Conservation (phyloP, 2,888 invertebrate genomes). For the Philereme transversata region DNA sequence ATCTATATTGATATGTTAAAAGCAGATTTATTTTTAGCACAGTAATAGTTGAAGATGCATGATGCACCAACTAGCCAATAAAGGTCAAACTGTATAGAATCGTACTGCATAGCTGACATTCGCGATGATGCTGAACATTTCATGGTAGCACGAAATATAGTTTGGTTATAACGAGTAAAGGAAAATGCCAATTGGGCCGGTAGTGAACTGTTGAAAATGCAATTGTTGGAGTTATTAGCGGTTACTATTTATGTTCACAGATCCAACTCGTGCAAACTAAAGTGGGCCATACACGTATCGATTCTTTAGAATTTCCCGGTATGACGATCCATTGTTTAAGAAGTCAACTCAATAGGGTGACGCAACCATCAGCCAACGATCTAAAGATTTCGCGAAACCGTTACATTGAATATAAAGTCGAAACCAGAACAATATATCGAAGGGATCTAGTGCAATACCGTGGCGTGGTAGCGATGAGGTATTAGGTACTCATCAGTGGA, state of each 20-base stretch:
- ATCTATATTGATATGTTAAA: too few species aligned
- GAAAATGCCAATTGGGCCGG: constrained; percentile 15
- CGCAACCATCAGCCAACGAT: neutral
- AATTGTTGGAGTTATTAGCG: constrained; percentile 5
- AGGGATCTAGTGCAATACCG: too few species aligned
- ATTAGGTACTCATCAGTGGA: too few species aligned
- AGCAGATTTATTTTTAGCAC: constrained; percentile 4
- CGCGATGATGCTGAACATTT: too few species aligned
- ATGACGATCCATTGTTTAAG: neutral
- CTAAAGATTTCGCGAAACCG: too few species aligned
- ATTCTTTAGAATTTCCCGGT: neutral
- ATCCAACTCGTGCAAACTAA: constrained; percentile 5
- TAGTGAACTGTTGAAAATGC: constrained; percentile 3
- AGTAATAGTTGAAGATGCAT: constrained; percentile 2
- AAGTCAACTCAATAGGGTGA: neutral
- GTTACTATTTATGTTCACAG: constrained; percentile 6
- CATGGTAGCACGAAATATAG: too few species aligned
- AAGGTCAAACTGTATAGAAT: neutral
- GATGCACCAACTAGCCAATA: neutral
- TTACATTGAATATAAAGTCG: too few species aligned
- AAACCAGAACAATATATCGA: too few species aligned
- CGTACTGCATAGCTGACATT: too few species aligned
- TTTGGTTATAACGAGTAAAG: constrained; percentile 4
- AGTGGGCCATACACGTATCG: neutral
- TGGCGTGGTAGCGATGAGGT: too few species aligned